phyloP scores from a whole-genome alignment of 2,888 invertebrate species.

The Chrysomela aeneicollis region DNA sequence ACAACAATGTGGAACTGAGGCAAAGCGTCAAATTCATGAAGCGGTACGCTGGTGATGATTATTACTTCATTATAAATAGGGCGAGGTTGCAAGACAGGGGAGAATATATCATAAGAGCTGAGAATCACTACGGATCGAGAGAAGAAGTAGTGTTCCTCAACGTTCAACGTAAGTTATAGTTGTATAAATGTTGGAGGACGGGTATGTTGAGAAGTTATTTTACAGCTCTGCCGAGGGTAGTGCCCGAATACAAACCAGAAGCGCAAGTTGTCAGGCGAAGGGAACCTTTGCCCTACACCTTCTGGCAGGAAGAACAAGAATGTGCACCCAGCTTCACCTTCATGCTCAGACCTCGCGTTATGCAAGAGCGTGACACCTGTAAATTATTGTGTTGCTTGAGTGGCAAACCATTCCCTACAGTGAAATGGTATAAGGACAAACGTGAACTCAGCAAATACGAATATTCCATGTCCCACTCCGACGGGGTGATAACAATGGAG shows the following conservation, averaged over 20 bases:
- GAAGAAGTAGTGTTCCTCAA: constrained; percentile 97
- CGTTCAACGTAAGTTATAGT: constrained; percentile 81
- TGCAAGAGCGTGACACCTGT: constrained; percentile 95
- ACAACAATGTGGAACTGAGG: constrained; percentile 89
- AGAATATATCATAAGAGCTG: constrained; percentile 95
- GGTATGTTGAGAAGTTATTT: constrained; percentile 21
- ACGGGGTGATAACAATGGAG: constrained; percentile 97
- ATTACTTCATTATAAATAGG: constrained; percentile 96
- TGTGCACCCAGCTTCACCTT: constrained; percentile 97
- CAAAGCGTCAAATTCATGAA: constrained; percentile 99
- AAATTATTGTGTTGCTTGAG: constrained; percentile 96
- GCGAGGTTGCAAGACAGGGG: constrained; percentile 95
- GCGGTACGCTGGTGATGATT: constrained; percentile 94
- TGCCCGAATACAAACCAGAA: constrained; percentile 73
- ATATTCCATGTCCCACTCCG: constrained; percentile 88
- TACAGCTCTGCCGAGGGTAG: constrained; percentile 77
- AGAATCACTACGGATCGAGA: constrained; percentile 94
- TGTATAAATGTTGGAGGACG: not conserved
- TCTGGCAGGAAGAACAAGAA: constrained; percentile 93
- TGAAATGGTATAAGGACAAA: constrained; percentile 92
- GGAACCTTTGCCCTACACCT: constrained; percentile 83
- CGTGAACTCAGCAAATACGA: constrained; percentile 90
- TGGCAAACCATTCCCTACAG: constrained; percentile 93
- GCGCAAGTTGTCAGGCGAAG: constrained; percentile 77
- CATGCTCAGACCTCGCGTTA: constrained; percentile 96